A percentile compares a stretch with the other conserved stretches of the same genome.
phyloP scores from a whole-genome alignment of 1,140 invertebrate species.

The Steinernema feltiae region DNA sequence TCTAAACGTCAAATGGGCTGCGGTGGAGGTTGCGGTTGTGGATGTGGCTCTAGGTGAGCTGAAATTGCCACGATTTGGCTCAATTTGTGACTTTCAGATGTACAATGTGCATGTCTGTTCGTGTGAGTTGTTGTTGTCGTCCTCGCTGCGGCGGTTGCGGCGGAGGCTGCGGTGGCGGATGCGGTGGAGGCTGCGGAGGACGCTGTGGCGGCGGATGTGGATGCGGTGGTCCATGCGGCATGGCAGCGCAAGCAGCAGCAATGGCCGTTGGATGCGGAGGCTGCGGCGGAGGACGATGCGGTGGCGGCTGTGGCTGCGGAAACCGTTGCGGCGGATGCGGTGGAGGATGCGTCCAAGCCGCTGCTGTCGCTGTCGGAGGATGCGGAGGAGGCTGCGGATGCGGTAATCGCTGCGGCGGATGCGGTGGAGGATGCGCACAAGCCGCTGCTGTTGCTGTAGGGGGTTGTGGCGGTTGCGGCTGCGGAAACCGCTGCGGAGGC shows the following conservation, averaged over 20 bases:
- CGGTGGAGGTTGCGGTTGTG: not conserved
- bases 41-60: not conserved
- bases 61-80: not conserved
- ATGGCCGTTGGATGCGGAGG: no score
- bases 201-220: not conserved
- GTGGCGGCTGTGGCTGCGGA: not conserved
- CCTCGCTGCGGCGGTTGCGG: not conserved
- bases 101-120: not conserved
- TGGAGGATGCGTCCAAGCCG: not conserved
- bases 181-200: not conserved
- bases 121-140: not conserved
- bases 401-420: not conserved
- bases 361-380: not conserved
- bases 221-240: no score
- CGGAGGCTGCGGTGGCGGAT: not conserved
- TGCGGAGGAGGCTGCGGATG: not conserved
- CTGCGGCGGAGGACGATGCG: not conserved
- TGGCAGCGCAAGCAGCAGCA: no score
- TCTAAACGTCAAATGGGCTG: not conserved
- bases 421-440: not conserved
- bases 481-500: not conserved
- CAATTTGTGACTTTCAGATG: not conserved
- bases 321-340: not conserved
- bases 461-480: not conserved
- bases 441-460: not conserved